Base-by-base conservation (phyloP, 2,113 vertebrate genomes). In the Megaceryle maxima region DNA sequence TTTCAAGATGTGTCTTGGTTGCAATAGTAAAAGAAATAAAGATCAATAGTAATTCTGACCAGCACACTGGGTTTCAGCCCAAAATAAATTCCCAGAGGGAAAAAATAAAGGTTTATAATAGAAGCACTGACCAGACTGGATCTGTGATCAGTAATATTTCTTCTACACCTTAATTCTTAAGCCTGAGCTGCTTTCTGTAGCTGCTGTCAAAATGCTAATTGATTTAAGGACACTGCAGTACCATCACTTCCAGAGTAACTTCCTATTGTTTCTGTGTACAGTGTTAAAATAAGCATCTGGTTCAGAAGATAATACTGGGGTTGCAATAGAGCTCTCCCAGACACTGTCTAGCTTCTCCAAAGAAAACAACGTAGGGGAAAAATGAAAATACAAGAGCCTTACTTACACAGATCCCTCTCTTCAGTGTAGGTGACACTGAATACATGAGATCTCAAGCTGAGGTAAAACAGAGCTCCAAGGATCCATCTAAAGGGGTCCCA, bases 151-250 rank as follows among this genome's bases (percentile, higher is more conserved):
- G 51, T 76, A 75, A 68, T 70, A 46, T 33, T 80, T 35, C 51
- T 62, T 31, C 19, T 33, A 19, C 29, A 10, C 20, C 37, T 91
- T 82, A 6, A 14, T 97, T 92, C 73, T 60, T 90, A 95, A 93
- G 68, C 51, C 81, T 95, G 89, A 93, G 62, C 89, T 95, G 74
- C 88, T 86, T 96, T 92, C 87, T 95, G 64, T 62, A 74, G 53
- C 59, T 84, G 39, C 69, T 91, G 69, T 22, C 56, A 87, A 87
- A 88, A 53, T 75, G 29, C 26, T 15, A 39, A 57, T 75, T 74
- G 31, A 33, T 94, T 92, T 77, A 84, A 64, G 88, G 87, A 91
- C 87, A 26, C 33, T 91, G 66, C 60, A 64, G n/a, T 82, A 51
- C 62, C 31, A 24, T 60, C 2, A 0, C 20, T 75, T 88, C 28